These are phyloP conservation scores for Drosophila sturtevanti DNA, from an alignment of 1,140 invertebrate genomes.

Conservation along the genomic window DNA sequence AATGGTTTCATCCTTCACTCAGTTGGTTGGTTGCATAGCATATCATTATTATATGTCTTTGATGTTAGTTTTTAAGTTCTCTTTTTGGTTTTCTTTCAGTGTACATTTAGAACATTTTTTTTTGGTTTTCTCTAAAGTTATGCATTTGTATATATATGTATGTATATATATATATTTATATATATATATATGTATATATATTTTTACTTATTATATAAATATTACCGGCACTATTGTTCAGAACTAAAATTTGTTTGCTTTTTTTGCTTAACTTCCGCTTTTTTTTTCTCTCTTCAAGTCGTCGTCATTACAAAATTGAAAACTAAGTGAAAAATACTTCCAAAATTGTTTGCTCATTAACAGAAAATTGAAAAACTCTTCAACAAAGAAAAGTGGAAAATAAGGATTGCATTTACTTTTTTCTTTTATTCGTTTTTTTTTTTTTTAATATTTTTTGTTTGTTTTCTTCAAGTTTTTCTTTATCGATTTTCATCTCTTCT, in stretches of 20 bases:
- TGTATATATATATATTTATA: slow-evolving; percentile 66
- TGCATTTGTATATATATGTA: slow-evolving; percentile 65
- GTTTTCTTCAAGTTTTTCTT: not conserved
- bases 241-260: slow-evolving; percentile 46
- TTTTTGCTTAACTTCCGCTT: not conserved
- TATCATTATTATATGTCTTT: slow-evolving; percentile 30
- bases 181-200: slow-evolving; percentile 57
- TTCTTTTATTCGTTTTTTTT: slow-evolving; percentile 11
- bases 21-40: slow-evolving; percentile 43
- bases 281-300: slow-evolving; percentile 31
- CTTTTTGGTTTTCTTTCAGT: slow-evolving; percentile 45
- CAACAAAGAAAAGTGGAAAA: not conserved
- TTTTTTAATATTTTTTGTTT: slow-evolving; percentile 22
- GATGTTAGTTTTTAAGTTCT: slow-evolving; percentile 56
- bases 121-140: slow-evolving; percentile 61
- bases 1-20: slow-evolving; percentile 33
- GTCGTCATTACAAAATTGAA: slow-evolving; percentile 24
- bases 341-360: slow-evolving; percentile 53
- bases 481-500: slow-evolving; percentile 12
- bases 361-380: slow-evolving; percentile 35
- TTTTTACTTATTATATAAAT: slow-evolving; percentile 65
- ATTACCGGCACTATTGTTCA: slow-evolving; percentile 79
- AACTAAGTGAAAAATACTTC: slow-evolving; percentile 40
- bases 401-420: not conserved
- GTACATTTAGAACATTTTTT: slow-evolving; percentile 74